Evolutionary conservation across 2,113 vertebrate genomes (phyloP), one percentile per base, ranked within the genome.

Genomic region (Glareola pratincola): DNA sequence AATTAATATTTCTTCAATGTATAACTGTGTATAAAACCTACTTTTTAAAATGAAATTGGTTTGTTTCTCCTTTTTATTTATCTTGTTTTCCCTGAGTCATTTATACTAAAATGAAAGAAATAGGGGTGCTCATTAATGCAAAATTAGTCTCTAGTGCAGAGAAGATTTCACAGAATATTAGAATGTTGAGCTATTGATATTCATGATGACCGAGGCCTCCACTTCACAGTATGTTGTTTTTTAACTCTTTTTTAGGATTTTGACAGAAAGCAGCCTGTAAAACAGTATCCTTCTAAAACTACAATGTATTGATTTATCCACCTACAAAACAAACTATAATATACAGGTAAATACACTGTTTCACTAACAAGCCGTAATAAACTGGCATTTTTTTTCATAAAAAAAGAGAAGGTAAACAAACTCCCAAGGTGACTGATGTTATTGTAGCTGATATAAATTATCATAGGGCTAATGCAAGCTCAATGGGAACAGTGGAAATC

Each of bases 41-140:
- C 1, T 48, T 78, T 82, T 78, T 5, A 8, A 91, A 93, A 71
- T 26, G 0, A 20, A 88, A 63, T 68, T n/a, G 2, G 4, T 45
- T 86, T 78, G 2, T 45, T 90, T 85, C 18, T 82, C 2, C 10
- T 17, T 80, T 86, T 47, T 32, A 8, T 81, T 75, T 51, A 26
- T 53, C 8, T 16, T 59, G 4, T n/a, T 91, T 57, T 47, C 3
- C 13, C 19, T 2, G 2, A 29, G 14, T 30, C 0, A 1, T 71
- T 84, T 80, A 23, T 54, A 47, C 17, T 54, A n/a, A 53, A 66
- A 67, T 66, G 37, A 83, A 9, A 72, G 19, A 57, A 85, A 34
- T 7, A 67, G 8, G 12, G 2, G 4, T 51, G 10, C 7, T 94
- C 13, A 50, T 83, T 41, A 66, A 16, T 37, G 20, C 29, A 88